A percentile compares a stretch with the other conserved stretches of the same genome.
These are phyloP conservation scores for Glareola pratincola DNA, from an alignment of 2,113 vertebrate species.

Conservation along the genomic window DNA sequence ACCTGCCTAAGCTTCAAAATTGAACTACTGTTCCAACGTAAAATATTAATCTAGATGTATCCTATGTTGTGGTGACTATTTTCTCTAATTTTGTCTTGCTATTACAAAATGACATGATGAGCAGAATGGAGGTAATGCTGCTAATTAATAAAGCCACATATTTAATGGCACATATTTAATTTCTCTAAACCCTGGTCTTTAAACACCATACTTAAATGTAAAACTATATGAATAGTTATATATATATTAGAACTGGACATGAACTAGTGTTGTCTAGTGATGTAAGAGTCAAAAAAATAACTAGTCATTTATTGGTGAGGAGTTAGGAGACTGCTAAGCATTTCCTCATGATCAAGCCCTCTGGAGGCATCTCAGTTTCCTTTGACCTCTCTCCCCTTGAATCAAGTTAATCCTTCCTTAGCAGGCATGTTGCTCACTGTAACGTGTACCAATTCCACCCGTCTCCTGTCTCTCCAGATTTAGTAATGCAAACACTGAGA, in stretches of 20 bases:
- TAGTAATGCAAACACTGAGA: constrained; percentile 24
- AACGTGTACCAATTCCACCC: background rate
- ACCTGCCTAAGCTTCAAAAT: background rate
- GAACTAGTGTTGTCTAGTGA: background rate
- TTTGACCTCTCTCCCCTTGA: background rate
- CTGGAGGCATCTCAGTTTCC: background rate
- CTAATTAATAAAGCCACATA: background rate
- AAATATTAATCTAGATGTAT: background rate
- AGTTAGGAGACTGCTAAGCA: background rate
- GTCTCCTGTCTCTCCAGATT: constrained; percentile 29
- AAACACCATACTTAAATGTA: background rate
- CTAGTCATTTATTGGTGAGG: background rate
- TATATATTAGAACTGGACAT: background rate
- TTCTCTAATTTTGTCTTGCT: background rate
- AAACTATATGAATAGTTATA: background rate
- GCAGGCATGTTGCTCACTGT: background rate
- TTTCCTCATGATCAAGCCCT: background rate
- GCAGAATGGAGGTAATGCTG: background rate
- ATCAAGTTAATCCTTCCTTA: background rate
- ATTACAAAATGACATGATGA: background rate
- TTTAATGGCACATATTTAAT: background rate
- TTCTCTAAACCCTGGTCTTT: background rate
- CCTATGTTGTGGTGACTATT: background rate
- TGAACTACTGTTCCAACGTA: background rate
- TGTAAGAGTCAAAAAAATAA: background rate